Percentiles rank a stretch among this genome's conserved stretches.
phyloP scores from a whole-genome alignment of 2,797 vertebrate species.

The Spondyliosoma cantharus region DNA sequence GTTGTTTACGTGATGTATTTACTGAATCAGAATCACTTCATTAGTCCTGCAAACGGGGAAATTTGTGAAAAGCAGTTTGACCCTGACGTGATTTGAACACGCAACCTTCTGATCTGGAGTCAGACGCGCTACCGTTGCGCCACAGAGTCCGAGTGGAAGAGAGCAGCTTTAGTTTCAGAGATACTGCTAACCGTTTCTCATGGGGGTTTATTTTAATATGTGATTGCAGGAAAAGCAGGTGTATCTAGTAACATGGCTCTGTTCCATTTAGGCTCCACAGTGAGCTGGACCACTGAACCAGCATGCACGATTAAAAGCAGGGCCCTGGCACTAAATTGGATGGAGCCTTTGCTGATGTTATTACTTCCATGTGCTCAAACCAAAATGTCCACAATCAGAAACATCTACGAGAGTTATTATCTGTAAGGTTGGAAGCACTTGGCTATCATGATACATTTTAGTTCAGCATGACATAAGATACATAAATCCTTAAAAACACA shows the following conservation, averaged over 20 bases:
- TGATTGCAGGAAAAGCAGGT: conserved; percentile 14
- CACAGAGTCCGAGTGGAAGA: no score
- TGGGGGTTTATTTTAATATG: not conserved
- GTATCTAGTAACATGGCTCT: not conserved
- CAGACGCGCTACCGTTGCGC: no score
- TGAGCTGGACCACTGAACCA: not conserved
- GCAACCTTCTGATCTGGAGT: no score
- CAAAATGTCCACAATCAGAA: not conserved
- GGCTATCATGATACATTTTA: not conserved
- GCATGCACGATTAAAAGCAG: conserved; percentile 4
- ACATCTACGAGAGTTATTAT: not conserved
- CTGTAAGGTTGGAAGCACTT: no score
- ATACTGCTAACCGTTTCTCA: not conserved
- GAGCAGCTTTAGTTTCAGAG: not conserved
- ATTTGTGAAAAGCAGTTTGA: no score
- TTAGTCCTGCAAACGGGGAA: no score
- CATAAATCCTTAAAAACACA: not conserved
- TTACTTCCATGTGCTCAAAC: not conserved
- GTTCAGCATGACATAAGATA: not conserved
- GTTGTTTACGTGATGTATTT: not conserved
- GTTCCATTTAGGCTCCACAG: not conserved
- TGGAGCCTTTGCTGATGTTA: not conserved
- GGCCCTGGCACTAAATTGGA: not conserved
- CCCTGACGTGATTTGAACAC: no score
- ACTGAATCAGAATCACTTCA: not conserved